Conservation (phyloP, 2,888 invertebrate species). For the Buathra laborator region DNA sequence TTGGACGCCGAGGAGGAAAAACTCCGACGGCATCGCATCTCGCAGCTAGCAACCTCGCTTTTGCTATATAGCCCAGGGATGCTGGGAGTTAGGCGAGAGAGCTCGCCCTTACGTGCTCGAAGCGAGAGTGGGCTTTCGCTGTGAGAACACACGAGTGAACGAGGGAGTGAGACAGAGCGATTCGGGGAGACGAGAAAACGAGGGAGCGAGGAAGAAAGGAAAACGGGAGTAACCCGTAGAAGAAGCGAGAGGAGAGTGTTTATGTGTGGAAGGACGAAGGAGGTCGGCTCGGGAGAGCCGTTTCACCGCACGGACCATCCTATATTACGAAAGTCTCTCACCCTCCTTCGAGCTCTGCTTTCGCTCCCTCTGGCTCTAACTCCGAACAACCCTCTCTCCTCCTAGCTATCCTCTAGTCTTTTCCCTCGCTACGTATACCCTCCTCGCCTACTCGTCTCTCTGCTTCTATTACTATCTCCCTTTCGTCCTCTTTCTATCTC, state of each 20-base stretch:
- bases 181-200: slow-evolving; percentile 40
- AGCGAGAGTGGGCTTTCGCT: slow-evolving; percentile 61
- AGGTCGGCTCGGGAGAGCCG: slow-evolving; percentile 79
- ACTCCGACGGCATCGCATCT: slow-evolving; percentile 58
- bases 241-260: slow-evolving; percentile 67
- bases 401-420: slow-evolving; percentile 63
- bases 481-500: slow-evolving; percentile 61
- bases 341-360: slow-evolving; percentile 57
- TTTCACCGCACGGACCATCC: slow-evolving; percentile 83
- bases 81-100: slow-evolving; percentile 51
- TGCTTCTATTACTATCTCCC: slow-evolving; percentile 63
- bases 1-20: slow-evolving; percentile 61
- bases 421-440: slow-evolving; percentile 58
- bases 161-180: slow-evolving; percentile 53
- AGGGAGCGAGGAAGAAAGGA: slow-evolving; percentile 53
- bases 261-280: slow-evolving; percentile 75
- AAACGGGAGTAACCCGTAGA: slow-evolving; percentile 38
- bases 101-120: slow-evolving; percentile 64
- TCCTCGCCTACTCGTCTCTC: slow-evolving; percentile 49
- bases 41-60: slow-evolving; percentile 41
- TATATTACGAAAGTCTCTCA: slow-evolving; percentile 82
- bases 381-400: slow-evolving; percentile 58
- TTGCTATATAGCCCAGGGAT: slow-evolving; percentile 31
- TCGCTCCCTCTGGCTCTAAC: slow-evolving; percentile 67
- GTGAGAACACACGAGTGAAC: slow-evolving; percentile 62